Percentiles rank a stretch among this genome's conserved stretches.
Conservation (phyloP, 2,113 vertebrate species). For the Piaya cayana region DNA sequence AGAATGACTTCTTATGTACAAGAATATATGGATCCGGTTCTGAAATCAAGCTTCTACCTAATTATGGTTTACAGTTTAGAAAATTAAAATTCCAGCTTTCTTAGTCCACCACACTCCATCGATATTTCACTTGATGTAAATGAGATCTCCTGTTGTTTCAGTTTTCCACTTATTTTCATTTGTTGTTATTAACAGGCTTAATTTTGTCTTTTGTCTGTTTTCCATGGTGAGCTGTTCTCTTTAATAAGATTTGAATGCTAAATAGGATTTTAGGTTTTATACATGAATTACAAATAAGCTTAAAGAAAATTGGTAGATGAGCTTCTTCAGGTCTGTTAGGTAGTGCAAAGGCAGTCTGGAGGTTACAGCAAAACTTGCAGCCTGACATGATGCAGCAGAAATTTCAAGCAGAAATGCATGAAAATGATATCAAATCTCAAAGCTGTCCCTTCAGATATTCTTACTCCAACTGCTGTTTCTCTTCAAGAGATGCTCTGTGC, state of each 20-base stretch:
- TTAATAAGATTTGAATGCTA: conserved; percentile 42
- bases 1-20: neutral
- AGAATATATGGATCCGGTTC: neutral
- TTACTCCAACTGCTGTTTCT: neutral
- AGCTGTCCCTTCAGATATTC: neutral
- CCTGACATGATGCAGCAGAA: conserved; percentile 25
- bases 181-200: conserved; percentile 3
- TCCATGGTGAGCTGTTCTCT: neutral
- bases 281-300: neutral
- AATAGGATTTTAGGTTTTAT: conserved; percentile 21
- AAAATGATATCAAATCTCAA: neutral
- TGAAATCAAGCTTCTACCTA: neutral
- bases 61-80: neutral
- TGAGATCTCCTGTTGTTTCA: neutral
- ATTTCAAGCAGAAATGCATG: neutral
- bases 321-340: neutral
- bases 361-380: neutral
- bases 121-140: neutral
- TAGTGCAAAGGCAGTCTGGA: neutral
- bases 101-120: neutral
- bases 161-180: neutral
- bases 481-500: neutral
- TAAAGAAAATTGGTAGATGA: conserved; percentile 7
- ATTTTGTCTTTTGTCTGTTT: conserved; percentile 13
- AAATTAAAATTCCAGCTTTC: neutral